Conservation (phyloP, 2,113 vertebrate species). For the Monarcha castaneiventris region DNA sequence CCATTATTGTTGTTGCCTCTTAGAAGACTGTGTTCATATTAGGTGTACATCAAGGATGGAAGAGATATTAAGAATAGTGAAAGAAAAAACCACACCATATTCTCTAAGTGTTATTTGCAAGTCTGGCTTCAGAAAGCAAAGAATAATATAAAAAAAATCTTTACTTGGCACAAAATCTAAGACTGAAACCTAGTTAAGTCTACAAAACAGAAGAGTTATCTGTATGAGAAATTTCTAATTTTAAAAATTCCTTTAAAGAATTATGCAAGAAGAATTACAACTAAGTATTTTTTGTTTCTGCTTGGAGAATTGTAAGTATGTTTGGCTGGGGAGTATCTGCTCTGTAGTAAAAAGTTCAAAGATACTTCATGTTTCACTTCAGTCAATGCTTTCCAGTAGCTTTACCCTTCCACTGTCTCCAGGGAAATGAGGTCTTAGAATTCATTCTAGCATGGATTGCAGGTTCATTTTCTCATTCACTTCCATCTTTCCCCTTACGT, state of each 20-base stretch:
- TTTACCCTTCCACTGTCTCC: not conserved
- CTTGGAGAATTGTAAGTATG: not conserved
- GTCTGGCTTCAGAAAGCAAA: not conserved
- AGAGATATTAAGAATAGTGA: not conserved
- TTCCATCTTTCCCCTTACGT: not conserved
- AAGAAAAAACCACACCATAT: not conserved
- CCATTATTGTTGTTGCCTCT: not conserved
- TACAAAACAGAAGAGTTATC: not conserved
- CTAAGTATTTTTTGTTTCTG: not conserved
- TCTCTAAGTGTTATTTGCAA: not conserved
- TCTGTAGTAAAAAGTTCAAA: not conserved
- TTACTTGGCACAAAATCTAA: not conserved
- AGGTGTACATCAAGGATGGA: not conserved
- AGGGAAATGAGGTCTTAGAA: not conserved
- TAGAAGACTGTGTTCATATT: not conserved
- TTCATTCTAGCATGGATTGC: not conserved
- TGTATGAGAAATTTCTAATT: not conserved
- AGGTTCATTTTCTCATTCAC: not conserved
- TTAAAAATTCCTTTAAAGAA: not conserved
- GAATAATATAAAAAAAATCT: not conserved
- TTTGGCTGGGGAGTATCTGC: not conserved
- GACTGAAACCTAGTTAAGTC: not conserved
- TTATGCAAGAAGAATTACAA: not conserved
- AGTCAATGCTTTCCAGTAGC: not conserved
- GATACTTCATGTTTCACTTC: not conserved